A percentile compares a stretch with the other conserved stretches of the same genome.
Evolutionary conservation across 2,113 vertebrate species (phyloP).

Genomic region (Pyxicephalus adspersus): DNA sequence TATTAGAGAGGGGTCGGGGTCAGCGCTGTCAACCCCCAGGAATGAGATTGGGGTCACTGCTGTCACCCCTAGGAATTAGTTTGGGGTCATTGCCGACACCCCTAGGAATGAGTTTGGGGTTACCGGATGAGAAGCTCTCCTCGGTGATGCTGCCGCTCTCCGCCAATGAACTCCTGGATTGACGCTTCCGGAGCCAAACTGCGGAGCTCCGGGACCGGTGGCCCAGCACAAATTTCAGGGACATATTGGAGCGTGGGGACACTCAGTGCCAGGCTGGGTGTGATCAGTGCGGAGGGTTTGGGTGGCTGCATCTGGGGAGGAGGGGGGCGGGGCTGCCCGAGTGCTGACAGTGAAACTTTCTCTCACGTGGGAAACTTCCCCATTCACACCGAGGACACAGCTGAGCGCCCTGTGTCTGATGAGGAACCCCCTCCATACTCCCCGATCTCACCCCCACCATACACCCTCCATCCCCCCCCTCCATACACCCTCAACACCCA

Average conservation of each 20-base stretch:
- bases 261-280: background rate
- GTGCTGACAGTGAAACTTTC: slow-evolving; percentile 14
- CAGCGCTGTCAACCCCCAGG: fast-evolving
- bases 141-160: background rate
- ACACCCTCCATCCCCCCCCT: too few species aligned
- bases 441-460: too few species aligned
- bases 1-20: background rate
- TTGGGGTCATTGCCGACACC: too few species aligned
- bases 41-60: background rate
- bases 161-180: background rate
- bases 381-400: background rate
- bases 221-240: background rate
- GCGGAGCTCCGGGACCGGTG: background rate
- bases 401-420: background rate
- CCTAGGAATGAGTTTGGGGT: too few species aligned
- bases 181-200: slow-evolving; percentile 7
- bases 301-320: background rate
- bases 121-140: slow-evolving; percentile 9
- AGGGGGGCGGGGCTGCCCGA: background rate
- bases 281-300: background rate
- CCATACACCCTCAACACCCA: too few species aligned
- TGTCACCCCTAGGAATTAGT: too few species aligned
- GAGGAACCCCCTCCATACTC: too few species aligned
- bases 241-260: slow-evolving; percentile 1
- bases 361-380: slow-evolving; percentile 28